A percentile compares a stretch with the other conserved stretches of the same genome.
Conservation (phyloP, 53 echinoderm and acorn worm genomes). For the Stichopus horrens region DNA sequence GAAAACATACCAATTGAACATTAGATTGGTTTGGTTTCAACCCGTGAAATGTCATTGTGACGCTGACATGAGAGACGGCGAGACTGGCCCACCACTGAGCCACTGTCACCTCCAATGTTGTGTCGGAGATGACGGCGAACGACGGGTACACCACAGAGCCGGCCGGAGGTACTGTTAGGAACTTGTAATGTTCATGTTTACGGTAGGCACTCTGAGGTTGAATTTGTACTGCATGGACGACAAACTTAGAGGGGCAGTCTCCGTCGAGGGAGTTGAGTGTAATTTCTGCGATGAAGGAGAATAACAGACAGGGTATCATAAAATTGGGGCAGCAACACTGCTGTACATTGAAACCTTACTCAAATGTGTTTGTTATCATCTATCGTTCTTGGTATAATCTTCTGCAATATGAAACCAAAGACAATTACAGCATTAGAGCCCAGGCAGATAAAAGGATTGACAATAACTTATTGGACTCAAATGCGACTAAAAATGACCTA, state of each 20-base stretch:
- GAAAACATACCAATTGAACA: constrained; percentile 78
- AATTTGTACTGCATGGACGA: constrained; percentile 83
- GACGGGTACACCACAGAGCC: constrained; percentile 65
- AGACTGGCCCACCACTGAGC: constrained; percentile 97
- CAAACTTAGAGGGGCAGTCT: constrained; percentile 79
- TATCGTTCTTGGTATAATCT: no score
- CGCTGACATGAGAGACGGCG: constrained; percentile 61
- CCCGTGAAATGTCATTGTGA: constrained; percentile 83
- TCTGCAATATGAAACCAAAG: no score
- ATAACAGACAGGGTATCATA: neutral
- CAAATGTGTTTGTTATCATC: no score
- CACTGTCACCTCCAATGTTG: constrained; percentile 74
- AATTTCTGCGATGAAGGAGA: constrained; percentile 56
- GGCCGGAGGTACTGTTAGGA: constrained; percentile 70
- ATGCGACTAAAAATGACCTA: neutral
- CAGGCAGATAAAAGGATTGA: no score
- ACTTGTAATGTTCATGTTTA: constrained; percentile 96
- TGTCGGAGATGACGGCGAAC: constrained; percentile 76
- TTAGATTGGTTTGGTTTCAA: constrained; percentile 72
- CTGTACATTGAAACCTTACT: no score
- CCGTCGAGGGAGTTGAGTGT: constrained; percentile 69
- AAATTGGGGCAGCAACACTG: no score
- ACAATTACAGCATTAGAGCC: no score
- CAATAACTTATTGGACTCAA: neutral
- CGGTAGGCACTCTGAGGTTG: constrained; percentile 88